Conservation (phyloP, 2,888 invertebrate genomes). For the Microplitis deprimator region DNA sequence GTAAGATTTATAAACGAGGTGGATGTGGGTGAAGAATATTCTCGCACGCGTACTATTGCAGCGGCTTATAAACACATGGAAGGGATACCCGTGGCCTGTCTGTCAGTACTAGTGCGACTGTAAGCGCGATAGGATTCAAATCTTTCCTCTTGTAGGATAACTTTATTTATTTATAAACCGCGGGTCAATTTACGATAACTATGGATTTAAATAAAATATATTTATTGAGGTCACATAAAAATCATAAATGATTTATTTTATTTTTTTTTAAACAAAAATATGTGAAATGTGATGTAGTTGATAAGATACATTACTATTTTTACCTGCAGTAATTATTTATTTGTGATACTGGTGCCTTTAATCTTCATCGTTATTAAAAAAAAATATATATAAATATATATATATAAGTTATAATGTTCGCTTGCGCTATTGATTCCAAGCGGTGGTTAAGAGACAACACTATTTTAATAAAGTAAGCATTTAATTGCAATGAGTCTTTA, state of each 20-base stretch:
- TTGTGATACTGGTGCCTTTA: constrained; percentile 8
- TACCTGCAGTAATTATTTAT: not conserved
- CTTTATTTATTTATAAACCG: not conserved
- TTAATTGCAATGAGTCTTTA: not conserved
- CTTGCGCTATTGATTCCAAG: constrained; percentile 76
- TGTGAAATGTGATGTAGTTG: too few relatives aligned
- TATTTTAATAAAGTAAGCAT: constrained; percentile 66
- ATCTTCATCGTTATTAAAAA: constrained; percentile 12
- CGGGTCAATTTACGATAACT: not conserved
- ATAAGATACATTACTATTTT: too few relatives aligned
- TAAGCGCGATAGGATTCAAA: constrained; percentile 49
- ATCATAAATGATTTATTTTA: too few relatives aligned
- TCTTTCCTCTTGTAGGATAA: not conserved
- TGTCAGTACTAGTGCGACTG: constrained; percentile 61
- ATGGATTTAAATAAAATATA: not conserved
- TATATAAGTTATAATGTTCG: constrained; percentile 72
- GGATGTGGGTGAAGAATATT: constrained; percentile 31
- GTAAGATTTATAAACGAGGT: not conserved
- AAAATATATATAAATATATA: constrained; percentile 40
- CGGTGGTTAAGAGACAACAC: constrained; percentile 74
- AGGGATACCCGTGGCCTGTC: constrained; percentile 51
- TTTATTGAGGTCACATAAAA: too few relatives aligned
- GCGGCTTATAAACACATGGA: constrained; percentile 35
- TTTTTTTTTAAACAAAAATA: too few relatives aligned
- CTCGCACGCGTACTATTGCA: constrained; percentile 25